Evolutionary conservation across 2,888 invertebrate genomes (phyloP).

Genomic region (Abscondita cerata): DNA sequence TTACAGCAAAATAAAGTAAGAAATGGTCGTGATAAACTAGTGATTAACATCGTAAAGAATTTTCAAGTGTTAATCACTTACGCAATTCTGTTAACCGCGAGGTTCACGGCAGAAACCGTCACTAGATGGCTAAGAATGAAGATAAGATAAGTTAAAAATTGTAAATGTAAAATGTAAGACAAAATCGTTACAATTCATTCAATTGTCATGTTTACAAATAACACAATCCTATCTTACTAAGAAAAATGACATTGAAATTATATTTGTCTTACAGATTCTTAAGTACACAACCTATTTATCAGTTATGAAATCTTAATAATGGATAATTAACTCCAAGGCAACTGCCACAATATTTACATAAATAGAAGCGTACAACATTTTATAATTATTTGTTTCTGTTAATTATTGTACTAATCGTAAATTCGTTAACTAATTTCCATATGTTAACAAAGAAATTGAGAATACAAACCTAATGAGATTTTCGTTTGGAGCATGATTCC

Average conservation of each 20-base stretch:
- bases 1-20: constrained; percentile 9
- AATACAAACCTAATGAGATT: constrained; percentile 70
- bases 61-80: constrained; percentile 67
- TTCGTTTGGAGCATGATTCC: constrained; percentile 74
- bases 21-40: constrained; percentile 30
- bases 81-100: constrained; percentile 91
- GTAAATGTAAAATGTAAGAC: constrained; percentile 35
- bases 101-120: constrained; percentile 91
- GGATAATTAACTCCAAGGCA: constrained; percentile 18
- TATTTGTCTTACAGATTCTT: constrained; percentile 25
- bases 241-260: neutral
- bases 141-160: constrained; percentile 37
- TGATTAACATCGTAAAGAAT: constrained; percentile 34
- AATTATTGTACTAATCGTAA: constrained; percentile 1
- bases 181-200: neutral
- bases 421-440: neutral
- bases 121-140: constrained; percentile 84
- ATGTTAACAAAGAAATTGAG: neutral
- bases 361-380: neutral
- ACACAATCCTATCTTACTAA: neutral
- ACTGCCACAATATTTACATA: constrained; percentile 13
- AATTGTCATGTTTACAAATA: neutral
- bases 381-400: constrained; percentile 1
- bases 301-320: constrained; percentile 10
- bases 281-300: neutral